Percentiles rank a stretch among this genome's conserved stretches.
Conservation (phyloP, 1,140 invertebrate species). For the Euschistus heros region DNA sequence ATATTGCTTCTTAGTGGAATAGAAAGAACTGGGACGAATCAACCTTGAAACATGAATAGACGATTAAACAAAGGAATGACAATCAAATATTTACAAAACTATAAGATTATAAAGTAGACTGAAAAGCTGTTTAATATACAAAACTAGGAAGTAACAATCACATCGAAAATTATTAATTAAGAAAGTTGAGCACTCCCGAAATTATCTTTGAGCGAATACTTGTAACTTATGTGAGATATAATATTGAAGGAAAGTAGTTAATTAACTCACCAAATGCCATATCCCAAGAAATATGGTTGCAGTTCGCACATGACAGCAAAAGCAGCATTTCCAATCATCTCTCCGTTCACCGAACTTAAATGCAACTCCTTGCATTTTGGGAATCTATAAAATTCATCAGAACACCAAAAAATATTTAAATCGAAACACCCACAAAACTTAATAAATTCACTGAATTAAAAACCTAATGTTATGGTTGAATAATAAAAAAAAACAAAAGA, state of each 20-base stretch:
- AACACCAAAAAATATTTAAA: not conserved
- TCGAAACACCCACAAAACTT: not conserved
- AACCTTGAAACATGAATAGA: no score
- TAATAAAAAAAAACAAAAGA: not conserved
- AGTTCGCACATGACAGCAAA: constrained; percentile 72
- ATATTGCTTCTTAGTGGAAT: no score
- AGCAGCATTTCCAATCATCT: constrained; percentile 63
- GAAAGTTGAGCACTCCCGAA: not conserved
- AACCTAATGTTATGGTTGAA: not conserved
- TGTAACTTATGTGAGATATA: not conserved
- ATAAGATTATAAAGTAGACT: no score
- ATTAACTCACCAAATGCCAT: constrained; percentile 63
- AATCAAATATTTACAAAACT: no score
- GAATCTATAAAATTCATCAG: not conserved
- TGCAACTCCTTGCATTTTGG: constrained; percentile 26
- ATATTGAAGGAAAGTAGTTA: not conserved
- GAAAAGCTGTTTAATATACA: no score
- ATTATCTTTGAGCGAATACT: not conserved
- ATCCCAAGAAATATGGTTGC: constrained; percentile 68
- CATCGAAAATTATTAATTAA: not conserved
- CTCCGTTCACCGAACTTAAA: constrained; percentile 36
- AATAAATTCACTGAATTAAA: not conserved
- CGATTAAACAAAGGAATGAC: no score
- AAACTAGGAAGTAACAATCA: no score
- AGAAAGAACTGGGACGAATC: no score